Conservation (phyloP, 2,113 vertebrate genomes). For the Tragelaphus buxtoni region DNA sequence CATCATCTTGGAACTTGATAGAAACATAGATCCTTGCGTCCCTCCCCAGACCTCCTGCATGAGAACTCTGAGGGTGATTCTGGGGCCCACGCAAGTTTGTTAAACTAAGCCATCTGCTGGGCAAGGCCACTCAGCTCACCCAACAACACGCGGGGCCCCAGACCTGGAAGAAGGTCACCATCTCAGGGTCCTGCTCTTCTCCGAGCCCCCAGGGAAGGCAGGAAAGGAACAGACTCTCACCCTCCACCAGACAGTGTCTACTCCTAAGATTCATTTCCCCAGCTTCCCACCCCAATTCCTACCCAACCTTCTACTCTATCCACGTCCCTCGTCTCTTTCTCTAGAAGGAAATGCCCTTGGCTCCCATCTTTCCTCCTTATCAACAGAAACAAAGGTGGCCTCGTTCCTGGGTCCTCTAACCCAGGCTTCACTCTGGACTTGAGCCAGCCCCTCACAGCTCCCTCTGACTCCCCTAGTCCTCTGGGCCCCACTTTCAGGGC, state of each 20-base stretch:
- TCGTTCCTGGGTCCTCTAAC: background rate
- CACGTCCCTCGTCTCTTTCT: background rate
- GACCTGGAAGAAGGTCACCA: background rate
- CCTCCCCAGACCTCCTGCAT: background rate
- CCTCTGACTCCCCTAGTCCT: background rate
- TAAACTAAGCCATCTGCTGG: background rate
- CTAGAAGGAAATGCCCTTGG: background rate
- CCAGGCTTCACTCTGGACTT: background rate
- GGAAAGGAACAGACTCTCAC: background rate
- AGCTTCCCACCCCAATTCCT: background rate
- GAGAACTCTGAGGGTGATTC: background rate
- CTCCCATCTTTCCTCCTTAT: background rate
- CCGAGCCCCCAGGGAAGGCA: background rate
- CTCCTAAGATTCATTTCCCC: background rate
- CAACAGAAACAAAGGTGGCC: background rate
- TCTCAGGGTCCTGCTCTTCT: background rate
- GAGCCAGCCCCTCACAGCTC: background rate
- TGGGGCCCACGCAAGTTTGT: background rate
- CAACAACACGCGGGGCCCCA: background rate
- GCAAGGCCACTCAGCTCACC: background rate
- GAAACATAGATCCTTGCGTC: background rate
- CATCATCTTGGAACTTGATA: background rate
- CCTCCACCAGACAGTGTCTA: background rate
- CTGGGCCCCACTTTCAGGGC: background rate
- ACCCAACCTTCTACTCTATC: background rate